Conservation (phyloP, 2,797 vertebrate species). For the Anolis apletophallus region DNA sequence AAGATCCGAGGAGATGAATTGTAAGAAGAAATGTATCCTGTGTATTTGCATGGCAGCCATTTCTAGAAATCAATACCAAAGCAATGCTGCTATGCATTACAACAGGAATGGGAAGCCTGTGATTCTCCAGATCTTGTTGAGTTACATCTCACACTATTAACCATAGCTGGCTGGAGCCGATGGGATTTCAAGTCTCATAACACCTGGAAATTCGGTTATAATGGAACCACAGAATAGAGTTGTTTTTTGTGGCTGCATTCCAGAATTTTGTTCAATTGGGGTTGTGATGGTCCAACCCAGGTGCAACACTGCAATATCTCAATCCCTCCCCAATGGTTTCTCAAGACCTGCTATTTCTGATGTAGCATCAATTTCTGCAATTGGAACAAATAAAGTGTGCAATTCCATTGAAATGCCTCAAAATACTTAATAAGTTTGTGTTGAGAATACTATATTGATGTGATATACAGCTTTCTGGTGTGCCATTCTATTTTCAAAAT, state of each 20-base stretch:
- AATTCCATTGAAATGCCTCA: neutral
- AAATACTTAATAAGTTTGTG: fast-evolving
- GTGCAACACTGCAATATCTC: too few species aligned
- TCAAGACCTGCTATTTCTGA: too few species aligned
- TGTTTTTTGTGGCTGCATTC: neutral
- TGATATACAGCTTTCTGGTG: neutral
- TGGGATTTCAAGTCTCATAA: neutral
- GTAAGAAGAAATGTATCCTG: neutral
- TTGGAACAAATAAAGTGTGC: neutral
- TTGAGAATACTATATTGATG: neutral
- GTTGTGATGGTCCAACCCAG: neutral
- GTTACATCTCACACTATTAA: neutral
- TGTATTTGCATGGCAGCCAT: neutral
- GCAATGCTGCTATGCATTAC: neutral
- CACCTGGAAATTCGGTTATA: neutral
- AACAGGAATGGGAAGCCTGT: neutral
- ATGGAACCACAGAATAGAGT: neutral
- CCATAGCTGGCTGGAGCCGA: neutral
- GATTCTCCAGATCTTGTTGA: neutral
- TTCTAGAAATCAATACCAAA: neutral
- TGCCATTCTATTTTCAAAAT: fast-evolving
- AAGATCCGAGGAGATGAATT: neutral
- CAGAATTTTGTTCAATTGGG: neutral
- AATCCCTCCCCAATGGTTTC: too few species aligned
- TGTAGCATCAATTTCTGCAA: neutral